These are phyloP conservation scores for Lophotriccus pileatus DNA, from an alignment of 2,797 vertebrate species.

Conservation along the genomic window DNA sequence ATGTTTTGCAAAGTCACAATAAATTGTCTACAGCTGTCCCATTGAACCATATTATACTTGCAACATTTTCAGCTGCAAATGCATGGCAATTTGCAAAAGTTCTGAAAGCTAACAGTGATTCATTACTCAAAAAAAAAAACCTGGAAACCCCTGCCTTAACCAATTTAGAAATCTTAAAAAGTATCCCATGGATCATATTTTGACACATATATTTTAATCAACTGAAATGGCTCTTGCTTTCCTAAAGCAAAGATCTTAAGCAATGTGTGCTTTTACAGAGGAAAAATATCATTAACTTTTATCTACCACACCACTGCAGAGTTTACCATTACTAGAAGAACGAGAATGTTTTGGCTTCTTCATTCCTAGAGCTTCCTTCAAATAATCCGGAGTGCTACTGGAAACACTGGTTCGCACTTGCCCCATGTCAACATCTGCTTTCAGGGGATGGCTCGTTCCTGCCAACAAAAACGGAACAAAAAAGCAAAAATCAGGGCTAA, in stretches of 20 bases:
- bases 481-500: background rate
- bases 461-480: constrained; percentile 28
- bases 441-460: constrained; percentile 70
- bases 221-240: background rate
- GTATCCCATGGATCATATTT: background rate
- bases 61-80: constrained; percentile 43
- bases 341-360: constrained; percentile 79
- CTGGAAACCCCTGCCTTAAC: background rate
- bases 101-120: constrained; percentile 33
- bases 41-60: constrained; percentile 43
- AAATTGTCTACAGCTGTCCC: constrained; percentile 66
- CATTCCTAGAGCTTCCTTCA: constrained; percentile 81
- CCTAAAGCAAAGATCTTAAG: background rate
- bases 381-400: constrained; percentile 74
- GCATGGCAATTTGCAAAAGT: constrained; percentile 45
- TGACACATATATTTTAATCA: background rate
- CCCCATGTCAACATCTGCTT: constrained; percentile 69
- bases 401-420: background rate
- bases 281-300: background rate
- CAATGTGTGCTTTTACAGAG: background rate
- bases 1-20: constrained; percentile 60
- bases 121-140: constrained; percentile 6
- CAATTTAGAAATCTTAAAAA: background rate
- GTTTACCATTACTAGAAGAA: constrained; percentile 79
- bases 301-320: background rate